Evolutionary conservation across 2,797 vertebrate species (phyloP).

Genomic region (Coregonus suidteri): DNA sequence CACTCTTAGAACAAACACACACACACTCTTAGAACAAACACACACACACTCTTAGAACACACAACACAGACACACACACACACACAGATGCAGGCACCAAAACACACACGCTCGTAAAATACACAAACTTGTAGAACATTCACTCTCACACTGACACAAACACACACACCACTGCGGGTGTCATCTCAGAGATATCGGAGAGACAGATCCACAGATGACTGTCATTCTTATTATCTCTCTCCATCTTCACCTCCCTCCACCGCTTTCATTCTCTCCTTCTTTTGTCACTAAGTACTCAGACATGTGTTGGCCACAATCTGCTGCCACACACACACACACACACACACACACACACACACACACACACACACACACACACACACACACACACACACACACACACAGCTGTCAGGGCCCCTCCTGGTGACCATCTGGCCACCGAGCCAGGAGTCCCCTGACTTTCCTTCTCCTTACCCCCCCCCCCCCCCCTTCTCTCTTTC

Average conservation of each 20-base stretch:
- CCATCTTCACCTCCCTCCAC: constrained; percentile 13
- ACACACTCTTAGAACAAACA: not conserved
- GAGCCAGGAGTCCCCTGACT: constrained; percentile 43
- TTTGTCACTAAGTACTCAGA: constrained; percentile 57
- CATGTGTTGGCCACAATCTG: constrained; percentile 64
- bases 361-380: constrained; percentile 32
- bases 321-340: constrained; percentile 21
- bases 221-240: not conserved
- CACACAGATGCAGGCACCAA: not conserved
- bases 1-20: not conserved
- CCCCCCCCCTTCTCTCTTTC: not conserved
- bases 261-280: constrained; percentile 22
- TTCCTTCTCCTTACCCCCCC: not conserved
- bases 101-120: not conserved
- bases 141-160: constrained; percentile 9
- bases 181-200: not conserved
- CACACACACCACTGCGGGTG: constrained; percentile 1
- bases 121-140: constrained; percentile 17
- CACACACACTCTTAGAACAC: not conserved
- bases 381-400: constrained; percentile 40
- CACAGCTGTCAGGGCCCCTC: constrained; percentile 71
- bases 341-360: constrained; percentile 24
- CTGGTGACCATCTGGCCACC: constrained; percentile 75
- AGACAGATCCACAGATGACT: no score
- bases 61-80: not conserved